Conservation (phyloP, 92 coral and sea anemone genomes). For the Montipora capitata region DNA sequence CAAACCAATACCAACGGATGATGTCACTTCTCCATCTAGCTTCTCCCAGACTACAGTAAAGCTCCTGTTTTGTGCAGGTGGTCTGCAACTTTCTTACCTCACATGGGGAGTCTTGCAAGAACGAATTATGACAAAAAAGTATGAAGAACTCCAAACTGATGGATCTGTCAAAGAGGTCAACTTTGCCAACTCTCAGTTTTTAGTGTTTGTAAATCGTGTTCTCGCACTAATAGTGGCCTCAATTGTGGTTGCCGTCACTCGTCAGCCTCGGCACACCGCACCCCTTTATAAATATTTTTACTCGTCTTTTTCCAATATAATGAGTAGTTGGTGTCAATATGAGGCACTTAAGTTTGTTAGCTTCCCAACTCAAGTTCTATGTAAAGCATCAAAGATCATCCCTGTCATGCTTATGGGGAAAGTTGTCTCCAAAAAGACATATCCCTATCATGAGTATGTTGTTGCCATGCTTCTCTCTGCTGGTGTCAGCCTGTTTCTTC, state of each 20-base stretch:
- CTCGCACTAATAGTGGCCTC: conserved; percentile 90
- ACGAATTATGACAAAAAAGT: conserved; percentile 89
- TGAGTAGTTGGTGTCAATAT: conserved; percentile 99
- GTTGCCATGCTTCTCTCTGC: conserved; percentile 91
- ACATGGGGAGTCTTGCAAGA: conserved; percentile 99
- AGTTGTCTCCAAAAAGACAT: conserved; percentile 85
- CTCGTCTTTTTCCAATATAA: conserved; percentile 95
- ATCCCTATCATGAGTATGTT: conserved; percentile 93
- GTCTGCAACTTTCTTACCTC: conserved; percentile 92
- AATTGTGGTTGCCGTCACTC: conserved; percentile 69
- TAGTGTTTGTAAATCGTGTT: conserved; percentile 92
- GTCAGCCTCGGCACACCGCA: conserved; percentile 95
- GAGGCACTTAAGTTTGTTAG: conserved; percentile 98
- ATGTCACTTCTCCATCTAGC: conserved; percentile 47
- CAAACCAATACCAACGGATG: conserved; percentile 23
- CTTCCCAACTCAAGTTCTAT: conserved; percentile 96
- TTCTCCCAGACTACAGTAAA: conserved; percentile 76
- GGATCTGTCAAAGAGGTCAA: conserved; percentile 81
- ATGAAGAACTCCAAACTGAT: conserved; percentile 75
- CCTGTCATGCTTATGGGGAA: conserved; percentile 99
- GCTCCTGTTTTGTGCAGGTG: conserved; percentile 85
- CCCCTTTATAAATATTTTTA: conserved; percentile 94
- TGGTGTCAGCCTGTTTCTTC: conserved; percentile 95
- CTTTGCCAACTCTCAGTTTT: conserved; percentile 93
- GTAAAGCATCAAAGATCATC: conserved; percentile 97